Evolutionary conservation across 2,113 vertebrate genomes (phyloP).

Genomic region (Chiloscyllium plagiosum): DNA sequence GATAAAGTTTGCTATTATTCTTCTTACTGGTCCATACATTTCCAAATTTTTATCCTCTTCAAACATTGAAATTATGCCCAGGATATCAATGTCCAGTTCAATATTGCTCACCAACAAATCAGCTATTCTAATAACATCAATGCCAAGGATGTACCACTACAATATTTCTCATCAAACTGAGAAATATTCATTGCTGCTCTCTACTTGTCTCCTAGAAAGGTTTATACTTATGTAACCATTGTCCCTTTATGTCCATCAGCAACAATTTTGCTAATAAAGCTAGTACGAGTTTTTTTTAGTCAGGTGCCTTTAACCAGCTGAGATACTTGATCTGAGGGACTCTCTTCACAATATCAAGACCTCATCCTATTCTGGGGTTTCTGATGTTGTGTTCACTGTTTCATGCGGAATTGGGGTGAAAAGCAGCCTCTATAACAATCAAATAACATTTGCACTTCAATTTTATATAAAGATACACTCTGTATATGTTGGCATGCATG

Average conservation of each 20-base stretch:
- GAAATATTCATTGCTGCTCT: not conserved
- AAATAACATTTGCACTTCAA: not conserved
- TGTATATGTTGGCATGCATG: not conserved
- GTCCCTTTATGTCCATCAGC: not conserved
- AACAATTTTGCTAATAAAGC: not conserved
- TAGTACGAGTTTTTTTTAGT: not conserved
- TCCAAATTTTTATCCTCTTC: not conserved
- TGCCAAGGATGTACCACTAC: no score
- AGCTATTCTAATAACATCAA: not conserved
- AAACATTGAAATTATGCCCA: not conserved
- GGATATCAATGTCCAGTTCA: not conserved
- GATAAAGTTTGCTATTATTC: not conserved
- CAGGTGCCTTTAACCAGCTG: not conserved
- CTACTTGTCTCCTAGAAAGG: not conserved
- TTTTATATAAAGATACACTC: not conserved
- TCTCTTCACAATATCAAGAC: not conserved
- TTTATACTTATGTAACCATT: not conserved
- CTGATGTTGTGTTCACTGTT: not conserved
- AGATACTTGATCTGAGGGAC: not conserved
- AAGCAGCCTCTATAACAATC: not conserved
- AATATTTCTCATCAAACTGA: not conserved
- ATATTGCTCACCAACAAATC: not conserved
- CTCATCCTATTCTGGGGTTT: not conserved
- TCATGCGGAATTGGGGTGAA: not conserved
- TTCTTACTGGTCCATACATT: not conserved